Evolutionary conservation across 2,888 invertebrate species (phyloP).

Genomic region (Caenorhabditis afra): DNA sequence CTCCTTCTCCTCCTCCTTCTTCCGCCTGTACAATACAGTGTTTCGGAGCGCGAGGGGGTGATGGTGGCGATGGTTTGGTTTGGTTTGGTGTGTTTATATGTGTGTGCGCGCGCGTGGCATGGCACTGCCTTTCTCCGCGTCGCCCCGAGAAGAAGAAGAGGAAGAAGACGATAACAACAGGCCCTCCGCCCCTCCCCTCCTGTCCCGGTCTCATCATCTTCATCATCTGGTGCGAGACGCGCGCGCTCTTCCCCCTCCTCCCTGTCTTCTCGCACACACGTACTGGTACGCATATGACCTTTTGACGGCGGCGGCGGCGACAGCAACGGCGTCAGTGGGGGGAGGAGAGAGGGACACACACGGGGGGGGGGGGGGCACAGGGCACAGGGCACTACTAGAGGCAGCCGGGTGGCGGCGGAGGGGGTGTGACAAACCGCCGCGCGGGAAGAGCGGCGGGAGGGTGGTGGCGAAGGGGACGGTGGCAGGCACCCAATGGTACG

Average conservation of each 20-base stretch:
- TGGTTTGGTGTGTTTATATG: no score
- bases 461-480: slow-evolving; percentile 20
- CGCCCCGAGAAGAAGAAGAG: slow-evolving; percentile 4
- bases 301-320: background rate
- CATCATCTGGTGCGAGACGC: slow-evolving; percentile 9
- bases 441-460: background rate
- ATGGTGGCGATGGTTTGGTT: no score
- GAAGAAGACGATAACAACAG: slow-evolving; percentile 27
- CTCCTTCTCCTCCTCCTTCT: no score
- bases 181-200: no score
- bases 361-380: no score
- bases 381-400: background rate
- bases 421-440: background rate
- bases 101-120: slow-evolving; percentile 30
- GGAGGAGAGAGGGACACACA: no score
- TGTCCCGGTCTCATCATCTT: slow-evolving; percentile 15
- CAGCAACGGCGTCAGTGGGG: no score
- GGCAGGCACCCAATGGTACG: slow-evolving; percentile 52
- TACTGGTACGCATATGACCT: slow-evolving; percentile 28
- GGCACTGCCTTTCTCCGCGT: slow-evolving; percentile 34
- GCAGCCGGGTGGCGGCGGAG: background rate
- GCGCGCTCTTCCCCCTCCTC: slow-evolving; percentile 14
- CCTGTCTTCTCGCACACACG: slow-evolving; percentile 12
- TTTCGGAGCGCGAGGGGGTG: slow-evolving; percentile 4
- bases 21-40: no score